Conservation (phyloP, 2,797 vertebrate species). For the Rhincodon typus region DNA sequence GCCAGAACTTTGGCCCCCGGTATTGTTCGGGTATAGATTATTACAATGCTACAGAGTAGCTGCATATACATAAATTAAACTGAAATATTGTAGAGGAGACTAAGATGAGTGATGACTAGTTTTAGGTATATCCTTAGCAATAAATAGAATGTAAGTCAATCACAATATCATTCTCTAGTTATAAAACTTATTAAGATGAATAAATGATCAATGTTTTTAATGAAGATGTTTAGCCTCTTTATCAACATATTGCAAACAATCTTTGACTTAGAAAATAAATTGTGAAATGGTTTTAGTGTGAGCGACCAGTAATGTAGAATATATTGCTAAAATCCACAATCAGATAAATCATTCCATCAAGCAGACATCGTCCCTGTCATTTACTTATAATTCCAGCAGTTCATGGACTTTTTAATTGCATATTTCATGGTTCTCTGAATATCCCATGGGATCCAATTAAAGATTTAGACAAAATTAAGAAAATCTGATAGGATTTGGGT, state of each 20-base stretch:
- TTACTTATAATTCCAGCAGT: slow-evolving; percentile 46
- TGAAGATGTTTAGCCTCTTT: background rate
- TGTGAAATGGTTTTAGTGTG: background rate
- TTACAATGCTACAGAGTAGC: background rate
- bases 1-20: too few species aligned
- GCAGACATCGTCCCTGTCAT: background rate
- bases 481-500: slow-evolving; percentile 69
- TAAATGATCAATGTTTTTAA: background rate
- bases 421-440: slow-evolving; percentile 57
- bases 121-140: background rate
- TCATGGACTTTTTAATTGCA: slow-evolving; percentile 54
- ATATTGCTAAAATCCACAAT: background rate
- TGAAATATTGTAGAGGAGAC: background rate
- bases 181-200: background rate
- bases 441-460: slow-evolving; percentile 58
- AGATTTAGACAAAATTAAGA: slow-evolving; percentile 63
- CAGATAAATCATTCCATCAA: slow-evolving; percentile 12
- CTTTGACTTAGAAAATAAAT: background rate
- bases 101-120: background rate
- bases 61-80: background rate
- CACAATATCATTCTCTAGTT: background rate
- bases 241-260: background rate
- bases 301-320: background rate
- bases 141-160: background rate
- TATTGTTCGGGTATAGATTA: too few species aligned